Conservation (phyloP, 2,797 vertebrate species). For the Propithecus deckenii region DNA sequence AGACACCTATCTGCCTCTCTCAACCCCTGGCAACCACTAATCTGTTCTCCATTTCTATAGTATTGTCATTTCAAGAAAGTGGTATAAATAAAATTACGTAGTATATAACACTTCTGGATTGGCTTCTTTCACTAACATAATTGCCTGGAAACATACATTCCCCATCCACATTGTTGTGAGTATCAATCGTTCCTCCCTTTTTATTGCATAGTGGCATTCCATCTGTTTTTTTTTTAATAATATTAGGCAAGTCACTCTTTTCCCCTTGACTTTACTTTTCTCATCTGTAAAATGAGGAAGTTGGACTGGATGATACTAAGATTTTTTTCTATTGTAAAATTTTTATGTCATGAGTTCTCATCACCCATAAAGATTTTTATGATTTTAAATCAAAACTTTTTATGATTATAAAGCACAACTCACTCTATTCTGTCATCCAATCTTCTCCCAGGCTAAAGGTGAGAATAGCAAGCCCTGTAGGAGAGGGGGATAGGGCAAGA, state of each 20-base stretch:
- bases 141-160: not conserved
- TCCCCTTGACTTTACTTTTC: not conserved
- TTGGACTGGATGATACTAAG: not conserved
- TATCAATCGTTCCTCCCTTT: not conserved
- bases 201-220: not conserved
- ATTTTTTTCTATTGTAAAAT: not conserved
- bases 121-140: not conserved
- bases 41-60: not conserved
- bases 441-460: not conserved
- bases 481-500: not conserved
- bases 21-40: not conserved
- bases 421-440: not conserved
- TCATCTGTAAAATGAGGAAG: not conserved
- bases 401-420: not conserved
- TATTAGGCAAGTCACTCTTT: not conserved
- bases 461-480: not conserved
- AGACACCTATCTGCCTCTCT: not conserved
- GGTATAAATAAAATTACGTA: not conserved
- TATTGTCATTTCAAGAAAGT: constrained; percentile 2
- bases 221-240: not conserved
- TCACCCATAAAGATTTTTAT: not conserved
- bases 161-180: too few species aligned
- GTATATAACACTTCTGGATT: not conserved
- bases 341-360: not conserved
- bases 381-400: not conserved